phyloP scores from a whole-genome alignment of 2,888 invertebrate genomes.

The Heliothis peltigera region DNA sequence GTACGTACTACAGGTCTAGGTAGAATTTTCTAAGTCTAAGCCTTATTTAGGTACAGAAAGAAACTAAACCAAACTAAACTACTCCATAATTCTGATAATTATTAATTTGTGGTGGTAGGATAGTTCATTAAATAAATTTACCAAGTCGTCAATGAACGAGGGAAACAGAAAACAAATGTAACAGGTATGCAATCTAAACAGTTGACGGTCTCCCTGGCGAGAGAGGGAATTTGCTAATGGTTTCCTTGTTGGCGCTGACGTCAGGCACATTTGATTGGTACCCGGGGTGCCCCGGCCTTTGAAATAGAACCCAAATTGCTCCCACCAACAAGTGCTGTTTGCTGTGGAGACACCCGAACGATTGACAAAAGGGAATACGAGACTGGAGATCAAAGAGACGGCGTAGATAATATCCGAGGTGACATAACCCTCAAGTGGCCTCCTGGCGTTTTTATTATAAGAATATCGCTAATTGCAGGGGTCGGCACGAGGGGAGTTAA shows the following conservation, averaged over 20 bases:
- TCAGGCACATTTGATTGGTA: constrained; percentile 54
- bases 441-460: constrained; percentile 56
- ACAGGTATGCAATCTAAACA: constrained; percentile 15
- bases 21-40: no score
- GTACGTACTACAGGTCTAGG: no score
- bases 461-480: constrained; percentile 61
- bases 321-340: constrained; percentile 63
- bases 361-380: constrained; percentile 63
- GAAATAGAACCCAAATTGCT: constrained; percentile 63
- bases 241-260: constrained; percentile 48
- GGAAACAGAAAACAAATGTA: constrained; percentile 12
- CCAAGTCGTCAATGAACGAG: background rate
- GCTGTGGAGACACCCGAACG: constrained; percentile 52
- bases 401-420: constrained; percentile 44
- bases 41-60: no score
- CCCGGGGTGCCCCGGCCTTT: constrained; percentile 46
- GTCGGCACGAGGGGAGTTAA: constrained; percentile 21
- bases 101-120: no score
- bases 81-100: no score
- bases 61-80: no score
- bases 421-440: constrained; percentile 49
- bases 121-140: background rate
- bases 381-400: constrained; percentile 56
- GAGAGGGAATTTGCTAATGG: constrained; percentile 50
- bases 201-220: constrained; percentile 19